These are phyloP conservation scores for Emys orbicularis DNA, from an alignment of 2,797 vertebrate genomes.

Conservation along the genomic window DNA sequence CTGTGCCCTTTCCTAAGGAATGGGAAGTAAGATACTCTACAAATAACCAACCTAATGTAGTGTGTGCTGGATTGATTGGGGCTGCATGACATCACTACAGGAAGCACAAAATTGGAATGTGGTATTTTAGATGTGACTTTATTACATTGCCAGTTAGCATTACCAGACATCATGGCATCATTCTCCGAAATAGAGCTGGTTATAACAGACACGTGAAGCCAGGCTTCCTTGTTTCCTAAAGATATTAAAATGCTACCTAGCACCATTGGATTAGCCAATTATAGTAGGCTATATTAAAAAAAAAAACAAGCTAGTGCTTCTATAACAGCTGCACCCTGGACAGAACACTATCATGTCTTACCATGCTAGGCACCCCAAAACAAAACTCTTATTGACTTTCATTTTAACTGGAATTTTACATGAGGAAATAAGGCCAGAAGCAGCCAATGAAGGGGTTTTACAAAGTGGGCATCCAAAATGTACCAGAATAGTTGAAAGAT, in stretches of 20 bases:
- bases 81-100: conserved; percentile 34
- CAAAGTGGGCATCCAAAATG: background rate
- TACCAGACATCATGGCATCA: background rate
- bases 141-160: background rate
- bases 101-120: background rate
- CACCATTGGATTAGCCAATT: background rate
- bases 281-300: background rate
- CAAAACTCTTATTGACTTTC: accelerated
- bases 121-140: conserved; percentile 30
- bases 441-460: background rate
- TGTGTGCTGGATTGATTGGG: background rate
- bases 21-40: conserved; percentile 40
- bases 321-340: background rate
- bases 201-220: background rate
- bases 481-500: background rate
- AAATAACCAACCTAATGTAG: conserved; percentile 35
- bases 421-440: background rate
- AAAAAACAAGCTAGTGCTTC: background rate
- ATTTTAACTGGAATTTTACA: background rate
- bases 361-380: background rate
- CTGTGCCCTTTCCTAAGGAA: conserved; percentile 60
- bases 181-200: background rate
- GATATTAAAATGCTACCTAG: background rate
- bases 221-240: background rate
- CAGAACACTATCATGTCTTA: accelerated